Percentiles rank a stretch among this genome's conserved stretches.
Evolutionary conservation across 1,140 invertebrate genomes (phyloP).

Genomic region (Pentalonia nigronervosa): DNA sequence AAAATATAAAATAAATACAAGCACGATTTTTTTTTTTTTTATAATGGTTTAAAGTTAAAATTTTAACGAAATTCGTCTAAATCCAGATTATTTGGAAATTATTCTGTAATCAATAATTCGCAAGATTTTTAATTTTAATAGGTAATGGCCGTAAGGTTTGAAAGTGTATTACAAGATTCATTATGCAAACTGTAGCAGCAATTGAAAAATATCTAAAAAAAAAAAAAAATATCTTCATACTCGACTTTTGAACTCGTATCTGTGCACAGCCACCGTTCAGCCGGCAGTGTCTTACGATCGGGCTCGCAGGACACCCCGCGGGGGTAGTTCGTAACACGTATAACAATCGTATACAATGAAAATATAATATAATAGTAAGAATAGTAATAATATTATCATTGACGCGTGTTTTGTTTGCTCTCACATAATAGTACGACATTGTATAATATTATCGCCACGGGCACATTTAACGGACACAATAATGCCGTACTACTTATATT

Average conservation of each 20-base stretch:
- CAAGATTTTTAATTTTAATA: too few species aligned
- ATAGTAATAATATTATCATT: background rate
- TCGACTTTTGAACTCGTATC: background rate
- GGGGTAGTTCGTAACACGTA: background rate
- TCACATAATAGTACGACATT: background rate
- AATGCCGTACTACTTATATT: background rate
- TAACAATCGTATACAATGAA: background rate
- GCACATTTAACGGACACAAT: background rate
- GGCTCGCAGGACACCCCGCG: background rate
- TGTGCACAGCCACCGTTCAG: too few species aligned
- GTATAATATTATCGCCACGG: background rate
- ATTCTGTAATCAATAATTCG: too few species aligned
- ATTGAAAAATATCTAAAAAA: too few species aligned
- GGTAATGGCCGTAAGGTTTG: too few species aligned
- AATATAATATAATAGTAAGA: background rate
- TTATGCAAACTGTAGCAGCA: too few species aligned
- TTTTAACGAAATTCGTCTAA: too few species aligned
- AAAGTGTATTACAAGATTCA: too few species aligned
- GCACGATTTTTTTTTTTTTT: too few species aligned
- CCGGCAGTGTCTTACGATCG: background rate
- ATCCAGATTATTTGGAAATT: too few species aligned
- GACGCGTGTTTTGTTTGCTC: background rate
- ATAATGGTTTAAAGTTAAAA: too few species aligned
- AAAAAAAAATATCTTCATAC: background rate
- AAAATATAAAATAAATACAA: too few species aligned